Conservation (phyloP, 2,113 vertebrate genomes). For the Camelus dromedarius region DNA sequence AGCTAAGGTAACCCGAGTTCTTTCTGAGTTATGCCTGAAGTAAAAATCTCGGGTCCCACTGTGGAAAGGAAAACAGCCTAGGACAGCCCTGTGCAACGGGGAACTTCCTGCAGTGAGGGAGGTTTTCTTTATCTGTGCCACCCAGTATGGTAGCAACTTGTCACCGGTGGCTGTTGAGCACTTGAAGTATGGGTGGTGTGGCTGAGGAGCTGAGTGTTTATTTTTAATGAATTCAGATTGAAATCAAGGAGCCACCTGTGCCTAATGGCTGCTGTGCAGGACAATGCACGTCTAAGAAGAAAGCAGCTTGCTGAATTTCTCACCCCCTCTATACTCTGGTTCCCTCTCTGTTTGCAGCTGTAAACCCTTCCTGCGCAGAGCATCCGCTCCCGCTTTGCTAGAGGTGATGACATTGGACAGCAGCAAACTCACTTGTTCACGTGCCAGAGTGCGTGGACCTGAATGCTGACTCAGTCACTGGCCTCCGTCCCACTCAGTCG, state of each 20-base stretch:
- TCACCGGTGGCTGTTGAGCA: background rate
- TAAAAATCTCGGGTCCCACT: background rate
- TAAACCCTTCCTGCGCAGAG: background rate
- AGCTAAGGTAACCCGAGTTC: background rate
- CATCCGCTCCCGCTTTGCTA: background rate
- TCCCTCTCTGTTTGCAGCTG: background rate
- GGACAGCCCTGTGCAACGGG: background rate
- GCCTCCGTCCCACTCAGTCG: background rate
- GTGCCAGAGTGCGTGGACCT: background rate
- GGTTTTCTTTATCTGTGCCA: background rate
- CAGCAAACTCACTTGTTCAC: background rate
- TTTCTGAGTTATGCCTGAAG: background rate
- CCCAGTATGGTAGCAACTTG: background rate
- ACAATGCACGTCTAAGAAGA: background rate
- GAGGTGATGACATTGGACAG: background rate
- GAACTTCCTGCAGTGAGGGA: background rate
- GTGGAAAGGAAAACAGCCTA: background rate
- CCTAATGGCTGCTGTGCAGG: background rate
- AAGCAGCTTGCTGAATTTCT: background rate
- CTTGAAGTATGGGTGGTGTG: background rate
- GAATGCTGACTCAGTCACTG: fast-evolving
- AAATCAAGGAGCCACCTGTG: background rate
- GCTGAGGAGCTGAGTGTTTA: background rate
- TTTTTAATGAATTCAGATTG: background rate
- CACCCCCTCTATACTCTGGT: background rate